Conservation (phyloP, 2,888 invertebrate species). For the Frankliniella intonsa region DNA sequence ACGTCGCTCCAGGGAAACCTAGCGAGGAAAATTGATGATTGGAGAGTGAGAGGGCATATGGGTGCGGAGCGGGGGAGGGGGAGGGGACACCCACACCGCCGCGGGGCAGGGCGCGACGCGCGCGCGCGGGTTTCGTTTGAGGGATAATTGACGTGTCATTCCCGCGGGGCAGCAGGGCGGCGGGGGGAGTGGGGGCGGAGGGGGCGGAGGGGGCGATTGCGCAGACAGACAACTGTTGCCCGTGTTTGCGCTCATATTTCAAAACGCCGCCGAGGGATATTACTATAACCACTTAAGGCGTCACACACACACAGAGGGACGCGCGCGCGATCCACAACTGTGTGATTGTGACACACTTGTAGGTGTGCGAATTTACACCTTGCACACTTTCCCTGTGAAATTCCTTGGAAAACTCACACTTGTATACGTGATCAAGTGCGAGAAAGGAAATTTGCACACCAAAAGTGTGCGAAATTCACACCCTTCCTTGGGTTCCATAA, state of each 20-base stretch:
- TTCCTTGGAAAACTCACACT: too few relatives aligned
- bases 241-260: background rate
- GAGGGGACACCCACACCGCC: background rate
- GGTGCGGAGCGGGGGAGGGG: background rate
- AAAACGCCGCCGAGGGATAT: background rate
- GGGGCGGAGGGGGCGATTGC: background rate
- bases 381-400: too few relatives aligned
- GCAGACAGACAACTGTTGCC: slow-evolving; percentile 4
- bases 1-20: background rate
- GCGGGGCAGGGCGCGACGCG: background rate
- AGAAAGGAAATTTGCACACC: too few relatives aligned
- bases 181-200: too few relatives aligned
- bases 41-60: background rate
- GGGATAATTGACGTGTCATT: slow-evolving; percentile 19
- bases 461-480: too few relatives aligned
- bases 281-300: too few relatives aligned
- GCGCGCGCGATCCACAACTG: too few relatives aligned
- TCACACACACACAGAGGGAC: too few relatives aligned
- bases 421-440: too few relatives aligned
- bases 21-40: background rate
- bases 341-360: too few relatives aligned
- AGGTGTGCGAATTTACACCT: too few relatives aligned
- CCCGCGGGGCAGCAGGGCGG: background rate
- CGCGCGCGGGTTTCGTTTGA: background rate
- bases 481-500: background rate